Percentiles rank a stretch among this genome's conserved stretches.
These are phyloP conservation scores for Bombus huntii DNA, from an alignment of 1,140 invertebrate genomes.

Conservation along the genomic window DNA sequence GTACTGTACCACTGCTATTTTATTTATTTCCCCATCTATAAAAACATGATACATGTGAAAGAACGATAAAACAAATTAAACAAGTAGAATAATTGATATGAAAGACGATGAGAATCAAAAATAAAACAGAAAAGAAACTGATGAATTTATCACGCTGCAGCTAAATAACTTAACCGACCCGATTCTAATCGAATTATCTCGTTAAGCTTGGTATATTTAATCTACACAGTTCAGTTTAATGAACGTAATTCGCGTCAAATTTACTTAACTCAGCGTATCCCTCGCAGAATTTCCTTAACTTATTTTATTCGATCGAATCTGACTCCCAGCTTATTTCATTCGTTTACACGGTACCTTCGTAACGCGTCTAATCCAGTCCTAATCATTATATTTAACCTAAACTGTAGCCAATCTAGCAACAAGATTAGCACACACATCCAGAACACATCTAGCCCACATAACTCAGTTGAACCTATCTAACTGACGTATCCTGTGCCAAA, in stretches of 20 bases:
- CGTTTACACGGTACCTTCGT: not conserved
- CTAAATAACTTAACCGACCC: not conserved
- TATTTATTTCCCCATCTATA: too few relatives aligned
- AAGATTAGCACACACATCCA: not conserved
- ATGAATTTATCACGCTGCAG: not conserved
- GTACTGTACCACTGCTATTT: too few relatives aligned
- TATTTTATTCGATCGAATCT: not conserved
- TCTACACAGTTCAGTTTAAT: not conserved
- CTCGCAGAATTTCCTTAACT: not conserved
- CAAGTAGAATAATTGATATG: too few relatives aligned
- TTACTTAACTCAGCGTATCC: not conserved
- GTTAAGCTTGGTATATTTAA: not conserved
- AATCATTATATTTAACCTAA: conserved; percentile 1
- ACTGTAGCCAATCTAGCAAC: not conserved
- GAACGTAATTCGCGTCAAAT: not conserved
- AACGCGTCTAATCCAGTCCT: not conserved
- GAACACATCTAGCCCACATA: not conserved
- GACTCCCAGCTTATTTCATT: not conserved
- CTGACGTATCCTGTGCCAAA: not conserved
- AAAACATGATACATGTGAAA: too few relatives aligned
- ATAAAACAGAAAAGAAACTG: too few relatives aligned
- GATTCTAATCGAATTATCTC: not conserved
- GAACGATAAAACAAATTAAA: too few relatives aligned
- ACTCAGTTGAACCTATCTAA: not conserved
- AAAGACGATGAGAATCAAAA: too few relatives aligned